Evolutionary conservation across 1,140 invertebrate species (phyloP).

Genomic region (Pseudoatta argentina): DNA sequence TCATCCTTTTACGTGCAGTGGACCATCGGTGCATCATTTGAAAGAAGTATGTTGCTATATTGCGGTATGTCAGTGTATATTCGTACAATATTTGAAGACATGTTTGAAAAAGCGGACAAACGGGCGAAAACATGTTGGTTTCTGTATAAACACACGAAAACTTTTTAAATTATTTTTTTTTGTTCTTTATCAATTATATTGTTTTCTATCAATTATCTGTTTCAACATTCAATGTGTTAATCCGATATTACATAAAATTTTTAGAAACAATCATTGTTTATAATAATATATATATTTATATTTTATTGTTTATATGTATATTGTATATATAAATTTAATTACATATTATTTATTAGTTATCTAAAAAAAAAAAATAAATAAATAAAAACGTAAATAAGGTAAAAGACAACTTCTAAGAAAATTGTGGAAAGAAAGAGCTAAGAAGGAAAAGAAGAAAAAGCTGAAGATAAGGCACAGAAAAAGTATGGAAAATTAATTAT

Average conservation of each 20-base stretch:
- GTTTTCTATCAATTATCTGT: not conserved
- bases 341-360: not conserved
- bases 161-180: constrained; percentile 13
- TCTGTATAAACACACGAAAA: constrained; percentile 8
- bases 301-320: not conserved
- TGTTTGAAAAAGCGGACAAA: constrained; percentile 29
- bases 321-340: not conserved
- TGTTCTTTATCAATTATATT: not conserved
- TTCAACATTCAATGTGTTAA: not conserved
- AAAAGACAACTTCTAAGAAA: too few relatives aligned
- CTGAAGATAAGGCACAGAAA: too few relatives aligned
- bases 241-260: not conserved
- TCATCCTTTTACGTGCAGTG: constrained; percentile 31
- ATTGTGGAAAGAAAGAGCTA: too few relatives aligned
- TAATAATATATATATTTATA: not conserved
- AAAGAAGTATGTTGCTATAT: constrained; percentile 44
- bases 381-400: too few relatives aligned
- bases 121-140: constrained; percentile 25
- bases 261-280: not conserved
- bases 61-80: constrained; percentile 28
- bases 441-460: too few relatives aligned
- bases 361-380: too few relatives aligned
- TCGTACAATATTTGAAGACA: constrained; percentile 38
- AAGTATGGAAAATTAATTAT: too few relatives aligned
- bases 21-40: constrained; percentile 46